These are phyloP conservation scores for Triplophysa siluroides DNA, from an alignment of 2,113 vertebrate genomes.

Conservation along the genomic window DNA sequence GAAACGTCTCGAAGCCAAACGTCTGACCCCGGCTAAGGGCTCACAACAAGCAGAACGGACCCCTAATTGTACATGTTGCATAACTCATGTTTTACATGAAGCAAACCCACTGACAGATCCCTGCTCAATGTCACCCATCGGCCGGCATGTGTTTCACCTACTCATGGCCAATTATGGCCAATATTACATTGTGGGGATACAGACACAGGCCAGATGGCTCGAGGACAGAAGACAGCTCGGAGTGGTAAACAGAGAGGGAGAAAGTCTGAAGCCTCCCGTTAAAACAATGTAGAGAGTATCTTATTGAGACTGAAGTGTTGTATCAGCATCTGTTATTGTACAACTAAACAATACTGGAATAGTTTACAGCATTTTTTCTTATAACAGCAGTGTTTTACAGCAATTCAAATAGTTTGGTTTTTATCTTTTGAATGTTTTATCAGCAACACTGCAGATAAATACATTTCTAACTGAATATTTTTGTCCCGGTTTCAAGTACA, in stretches of 20 bases:
- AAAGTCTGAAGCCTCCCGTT: neutral
- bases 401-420: no score
- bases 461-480: no score
- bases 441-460: no score
- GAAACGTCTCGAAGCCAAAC: slow-evolving; percentile 59
- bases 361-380: no score
- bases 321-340: neutral
- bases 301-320: neutral
- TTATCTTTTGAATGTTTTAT: no score
- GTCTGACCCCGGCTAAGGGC: slow-evolving; percentile 54
- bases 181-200: slow-evolving; percentile 23
- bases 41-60: slow-evolving; percentile 52
- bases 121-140: slow-evolving; percentile 46
- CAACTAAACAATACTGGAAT: no score
- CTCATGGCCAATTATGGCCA: slow-evolving; percentile 54
- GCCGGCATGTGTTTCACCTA: slow-evolving; percentile 32
- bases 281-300: neutral
- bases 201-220: slow-evolving; percentile 24
- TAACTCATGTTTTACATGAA: slow-evolving; percentile 44
- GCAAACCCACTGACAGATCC: neutral
- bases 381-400: no score
- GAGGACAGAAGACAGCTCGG: slow-evolving; percentile 1
- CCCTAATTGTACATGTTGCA: slow-evolving; percentile 57
- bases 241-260: neutral
- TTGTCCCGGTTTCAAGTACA: no score